Conservation (phyloP, 1,140 invertebrate species). For the Bombus ignitus region DNA sequence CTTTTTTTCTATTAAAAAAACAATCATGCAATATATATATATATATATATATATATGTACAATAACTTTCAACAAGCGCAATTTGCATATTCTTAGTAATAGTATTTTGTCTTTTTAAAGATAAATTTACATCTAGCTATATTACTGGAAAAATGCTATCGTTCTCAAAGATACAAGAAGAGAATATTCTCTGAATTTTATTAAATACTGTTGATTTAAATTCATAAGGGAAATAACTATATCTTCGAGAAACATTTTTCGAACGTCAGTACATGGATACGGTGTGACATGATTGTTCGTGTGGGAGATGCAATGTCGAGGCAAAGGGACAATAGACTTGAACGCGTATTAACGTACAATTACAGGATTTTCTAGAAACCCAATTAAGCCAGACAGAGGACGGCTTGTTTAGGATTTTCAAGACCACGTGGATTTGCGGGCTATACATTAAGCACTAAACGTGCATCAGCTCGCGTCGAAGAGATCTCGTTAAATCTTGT, state of each 20-base stretch:
- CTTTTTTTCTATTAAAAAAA: neutral
- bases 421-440: conserved; percentile 31
- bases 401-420: conserved; percentile 50
- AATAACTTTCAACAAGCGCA: too few relatives aligned
- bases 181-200: neutral
- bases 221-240: neutral
- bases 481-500: conserved; percentile 38
- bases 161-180: neutral
- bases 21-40: neutral
- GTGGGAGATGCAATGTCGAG: neutral
- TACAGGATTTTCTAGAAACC: conserved; percentile 40
- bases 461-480: conserved; percentile 31
- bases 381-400: conserved; percentile 46
- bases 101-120: neutral
- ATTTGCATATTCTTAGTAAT: neutral
- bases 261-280: neutral
- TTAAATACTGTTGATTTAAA: neutral
- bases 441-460: conserved; percentile 38
- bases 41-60: too few relatives aligned
- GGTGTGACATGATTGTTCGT: neutral
- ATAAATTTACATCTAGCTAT: neutral
- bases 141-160: neutral
- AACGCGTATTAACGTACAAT: conserved; percentile 22
- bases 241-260: neutral
- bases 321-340: conserved; percentile 9